Evolutionary conservation across 2,113 vertebrate species (phyloP).

Genomic region (Notothenia coriiceps): DNA sequence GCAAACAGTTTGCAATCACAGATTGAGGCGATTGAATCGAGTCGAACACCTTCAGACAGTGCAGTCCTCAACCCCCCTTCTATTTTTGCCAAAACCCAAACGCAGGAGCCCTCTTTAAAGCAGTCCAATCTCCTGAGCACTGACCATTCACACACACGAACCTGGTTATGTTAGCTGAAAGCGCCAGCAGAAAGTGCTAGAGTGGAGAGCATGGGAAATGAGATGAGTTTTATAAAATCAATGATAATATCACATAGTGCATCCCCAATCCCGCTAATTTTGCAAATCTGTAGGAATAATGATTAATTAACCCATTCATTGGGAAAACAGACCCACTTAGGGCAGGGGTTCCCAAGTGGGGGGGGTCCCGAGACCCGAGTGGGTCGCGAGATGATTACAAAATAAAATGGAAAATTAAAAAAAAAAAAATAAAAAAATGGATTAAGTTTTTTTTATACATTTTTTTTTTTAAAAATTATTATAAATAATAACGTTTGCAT

Average conservation of each 20-base stretch:
- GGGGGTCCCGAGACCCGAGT: no score
- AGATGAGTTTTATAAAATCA: slow-evolving; percentile 47
- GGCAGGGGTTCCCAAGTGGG: no score
- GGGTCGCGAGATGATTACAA: no score
- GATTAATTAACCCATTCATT: not conserved
- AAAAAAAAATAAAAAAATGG: no score
- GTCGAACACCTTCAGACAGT: slow-evolving; percentile 2
- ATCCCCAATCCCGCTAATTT: not conserved
- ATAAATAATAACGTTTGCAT: no score
- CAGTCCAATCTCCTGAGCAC: slow-evolving; percentile 18
- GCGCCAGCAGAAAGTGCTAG: not conserved
- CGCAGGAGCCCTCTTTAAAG: not conserved
- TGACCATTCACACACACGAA: slow-evolving; percentile 15
- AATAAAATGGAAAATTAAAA: no score
- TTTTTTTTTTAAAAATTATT: no score
- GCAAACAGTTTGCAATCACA: not conserved
- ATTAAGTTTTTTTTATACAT: no score
- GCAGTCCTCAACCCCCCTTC: slow-evolving; percentile 6
- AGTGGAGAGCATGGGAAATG: slow-evolving; percentile 30
- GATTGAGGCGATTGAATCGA: slow-evolving; percentile 9
- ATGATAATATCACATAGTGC: slow-evolving; percentile 12
- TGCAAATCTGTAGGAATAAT: slow-evolving; percentile 8
- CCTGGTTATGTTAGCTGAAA: slow-evolving; percentile 35
- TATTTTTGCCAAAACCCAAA: slow-evolving; percentile 13
- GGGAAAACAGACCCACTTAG: not conserved